Base-by-base conservation (phyloP, 2,113 vertebrate species). In the Semnopithecus entellus region DNA sequence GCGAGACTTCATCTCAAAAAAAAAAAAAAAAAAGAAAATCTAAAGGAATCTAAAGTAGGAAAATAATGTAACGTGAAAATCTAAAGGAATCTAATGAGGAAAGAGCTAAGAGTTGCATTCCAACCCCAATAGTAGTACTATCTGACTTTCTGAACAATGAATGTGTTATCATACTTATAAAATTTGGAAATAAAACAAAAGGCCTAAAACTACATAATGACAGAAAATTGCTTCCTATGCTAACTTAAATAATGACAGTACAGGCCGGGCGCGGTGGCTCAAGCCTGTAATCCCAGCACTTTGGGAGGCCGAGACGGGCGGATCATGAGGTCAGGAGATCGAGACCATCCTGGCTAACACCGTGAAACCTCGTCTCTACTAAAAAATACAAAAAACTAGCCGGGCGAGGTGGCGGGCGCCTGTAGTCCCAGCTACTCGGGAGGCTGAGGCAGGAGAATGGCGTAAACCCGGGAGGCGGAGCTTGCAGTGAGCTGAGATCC, bases 211-310 rank as follows among this genome's bases (percentile, higher is more conserved):
- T 48, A 55, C 6, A 43, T 40, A 80, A 78, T 88, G 82, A 83
- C 12, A 84, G 81, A 80, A 97, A 91, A 96, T 1, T 68, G 78
- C 88, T 88, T 91, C 64, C 70, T 81, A 27, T 70, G 78, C 55
- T 79, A 88, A 55, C n/a, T 78, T 61, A 93, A 93, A 76, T 76
- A 86, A 70, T 32, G 48, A 89, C 6, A 45, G 73, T 11, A 61
- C 9, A 90, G 27, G 61, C 12, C 61, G 6, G 12, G 61, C 6
- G 12, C 2, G 2, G 27, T 64, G 27, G 27, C 61, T 64, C 12
- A 64, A 11, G 12, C 61, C 61, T 64, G 27, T 64, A 64, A 64
- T 64, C 13, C 61, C 61, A 64, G 12, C 61, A 64, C 30, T 64
- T 64, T 64, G 30, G 61, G 61, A 30, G 61, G 61, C 61, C 38